These are phyloP conservation scores for Ophion obscuratus DNA, from an alignment of 2,888 invertebrate genomes.

Conservation along the genomic window DNA sequence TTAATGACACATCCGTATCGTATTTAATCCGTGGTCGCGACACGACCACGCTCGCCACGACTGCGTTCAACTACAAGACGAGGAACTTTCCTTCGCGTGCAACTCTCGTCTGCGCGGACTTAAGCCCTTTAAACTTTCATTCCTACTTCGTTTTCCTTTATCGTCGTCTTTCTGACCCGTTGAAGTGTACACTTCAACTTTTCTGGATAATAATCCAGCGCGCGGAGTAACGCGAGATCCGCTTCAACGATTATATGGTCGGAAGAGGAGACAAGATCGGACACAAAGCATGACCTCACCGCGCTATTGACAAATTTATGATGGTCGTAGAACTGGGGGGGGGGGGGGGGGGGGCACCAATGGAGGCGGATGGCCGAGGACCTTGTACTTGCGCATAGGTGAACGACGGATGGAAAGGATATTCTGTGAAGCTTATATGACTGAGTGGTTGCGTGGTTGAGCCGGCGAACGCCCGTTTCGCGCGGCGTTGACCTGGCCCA, in stretches of 20 bases:
- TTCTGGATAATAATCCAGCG: conserved; percentile 3
- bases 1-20: conserved; percentile 53
- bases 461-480: no score
- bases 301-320: conserved; percentile 22
- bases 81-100: conserved; percentile 5
- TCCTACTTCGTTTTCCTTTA: conserved; percentile 19
- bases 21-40: conserved; percentile 38
- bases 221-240: neutral
- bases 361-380: neutral
- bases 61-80: no score
- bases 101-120: conserved; percentile 9
- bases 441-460: no score
- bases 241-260: neutral
- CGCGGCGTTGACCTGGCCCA: no score
- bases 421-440: no score
- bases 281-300: neutral
- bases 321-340: neutral
- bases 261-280: conserved; percentile 22
- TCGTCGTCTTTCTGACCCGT: conserved; percentile 43
- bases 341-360: neutral
- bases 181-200: conserved; percentile 18
- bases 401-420: no score
- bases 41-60: no score
- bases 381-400: no score
- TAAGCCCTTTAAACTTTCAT: conserved; percentile 7